These are phyloP conservation scores for Ceraclea dissimilis DNA, from an alignment of 2,888 invertebrate species.

Conservation along the genomic window DNA sequence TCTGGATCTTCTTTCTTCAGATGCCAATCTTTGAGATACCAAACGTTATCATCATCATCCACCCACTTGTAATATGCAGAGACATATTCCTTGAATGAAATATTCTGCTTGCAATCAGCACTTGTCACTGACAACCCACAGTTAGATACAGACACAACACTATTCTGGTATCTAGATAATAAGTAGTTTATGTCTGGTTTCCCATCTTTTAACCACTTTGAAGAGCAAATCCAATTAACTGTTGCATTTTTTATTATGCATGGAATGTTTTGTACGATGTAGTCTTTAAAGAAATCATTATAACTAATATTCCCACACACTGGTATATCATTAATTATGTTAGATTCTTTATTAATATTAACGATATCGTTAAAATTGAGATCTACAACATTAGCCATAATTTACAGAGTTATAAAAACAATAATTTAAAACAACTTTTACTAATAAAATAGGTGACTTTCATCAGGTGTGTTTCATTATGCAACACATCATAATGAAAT, in stretches of 20 bases:
- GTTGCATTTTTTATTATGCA: conserved; percentile 61
- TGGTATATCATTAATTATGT: not conserved
- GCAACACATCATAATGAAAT: too few relatives aligned
- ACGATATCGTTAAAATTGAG: too few relatives aligned
- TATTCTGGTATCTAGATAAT: conserved; percentile 50
- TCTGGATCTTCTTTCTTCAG: conserved; percentile 56
- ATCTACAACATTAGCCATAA: too few relatives aligned
- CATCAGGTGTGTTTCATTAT: too few relatives aligned
- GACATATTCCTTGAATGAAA: conserved; percentile 63
- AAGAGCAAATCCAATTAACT: conserved; percentile 55
- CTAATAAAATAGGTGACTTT: too few relatives aligned
- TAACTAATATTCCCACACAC: conserved; percentile 5
- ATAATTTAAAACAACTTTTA: too few relatives aligned
- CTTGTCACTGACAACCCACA: conserved; percentile 68
- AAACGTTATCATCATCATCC: conserved; percentile 30
- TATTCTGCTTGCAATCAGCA: conserved; percentile 63
- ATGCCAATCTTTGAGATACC: conserved; percentile 87
- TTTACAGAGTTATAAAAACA: too few relatives aligned
- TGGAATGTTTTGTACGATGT: conserved; percentile 51
- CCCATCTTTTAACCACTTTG: conserved; percentile 51
- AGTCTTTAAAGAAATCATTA: conserved; percentile 29
- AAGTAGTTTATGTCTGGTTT: conserved; percentile 58
- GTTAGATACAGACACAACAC: conserved; percentile 70
- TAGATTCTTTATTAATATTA: too few relatives aligned
- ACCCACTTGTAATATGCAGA: conserved; percentile 50